phyloP scores from a whole-genome alignment of 2,797 vertebrate species.

The Cuniculus paca region DNA sequence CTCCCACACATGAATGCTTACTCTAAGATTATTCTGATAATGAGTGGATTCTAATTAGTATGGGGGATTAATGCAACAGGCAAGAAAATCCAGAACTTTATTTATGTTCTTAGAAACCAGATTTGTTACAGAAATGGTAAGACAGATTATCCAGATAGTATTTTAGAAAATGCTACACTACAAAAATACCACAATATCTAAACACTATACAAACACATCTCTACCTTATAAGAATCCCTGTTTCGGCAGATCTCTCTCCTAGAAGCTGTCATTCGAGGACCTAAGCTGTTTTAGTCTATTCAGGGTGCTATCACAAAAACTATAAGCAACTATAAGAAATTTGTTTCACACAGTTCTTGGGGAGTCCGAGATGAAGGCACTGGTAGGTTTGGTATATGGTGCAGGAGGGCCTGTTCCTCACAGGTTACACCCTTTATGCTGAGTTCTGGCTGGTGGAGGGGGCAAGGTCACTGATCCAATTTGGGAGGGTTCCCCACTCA shows the following conservation, averaged over 20 bases:
- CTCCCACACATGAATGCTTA: background rate
- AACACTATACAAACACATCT: background rate
- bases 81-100: background rate
- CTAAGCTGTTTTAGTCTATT: background rate
- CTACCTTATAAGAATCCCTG: background rate
- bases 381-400: background rate
- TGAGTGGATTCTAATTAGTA: background rate
- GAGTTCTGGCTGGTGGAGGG: no score
- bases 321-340: no score
- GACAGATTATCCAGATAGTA: background rate
- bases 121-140: background rate
- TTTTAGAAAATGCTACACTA: background rate
- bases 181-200: background rate
- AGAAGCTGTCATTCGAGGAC: background rate
- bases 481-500: background rate
- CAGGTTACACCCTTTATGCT: no score
- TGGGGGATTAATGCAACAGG: background rate
- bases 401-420: background rate
- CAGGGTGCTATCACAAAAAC: background rate
- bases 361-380: background rate
- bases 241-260: background rate
- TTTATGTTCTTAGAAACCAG: background rate
- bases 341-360: background rate
- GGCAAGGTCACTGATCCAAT: background rate
- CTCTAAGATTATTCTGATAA: background rate